Base-by-base conservation (phyloP, 2,113 vertebrate species). In the Callopanchax toddi region DNA sequence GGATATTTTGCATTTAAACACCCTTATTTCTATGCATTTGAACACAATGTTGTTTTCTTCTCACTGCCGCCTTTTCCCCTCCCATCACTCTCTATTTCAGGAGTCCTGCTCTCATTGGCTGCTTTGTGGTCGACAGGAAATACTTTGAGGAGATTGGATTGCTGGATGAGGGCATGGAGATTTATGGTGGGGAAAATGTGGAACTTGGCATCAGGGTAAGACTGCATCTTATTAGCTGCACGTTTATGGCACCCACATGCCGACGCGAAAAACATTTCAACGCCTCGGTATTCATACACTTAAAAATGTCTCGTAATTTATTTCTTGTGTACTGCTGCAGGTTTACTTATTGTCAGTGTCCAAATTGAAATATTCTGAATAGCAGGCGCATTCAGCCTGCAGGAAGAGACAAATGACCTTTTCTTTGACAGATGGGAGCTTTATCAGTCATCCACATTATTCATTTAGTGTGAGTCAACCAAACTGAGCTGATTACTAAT, bases 101-200 rank as follows among this genome's bases (percentile, higher is more conserved):
- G 77, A 94, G 91, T 51, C 92, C 93, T 1, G 90, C 92, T 78
- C 53, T 92, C 66, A 93, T 91, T 81, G 92, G 92, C 32, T 92
- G 92, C 86, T 67, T 93, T 58, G 89, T 91, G 56, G 92, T 91
- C 12, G 78, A 92, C 56, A 89, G 92, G 74, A 86, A 87, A 53
- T 95, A 93, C 85, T 87, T 94, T 78, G 90, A 81, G 74, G 87
- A 93, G 82, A 93, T 92, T 2, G 91, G 92, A 20, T 81, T 90
- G 25, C 69, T 94, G 18, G 93, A 93, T 13, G 75, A 89, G 32
- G 92, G 91, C 12, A 94, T 94, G 93, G 83, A 92, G 25, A 81
- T 93, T 65, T 95, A 91, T 0, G 92, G 94, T 20, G 93, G 92
- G 54, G 92, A 94, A 61, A 94, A 94, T 6, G 91, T 93, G 71